Percentiles rank a stretch among this genome's conserved stretches.
phyloP scores from a whole-genome alignment of 2,888 invertebrate genomes.

The Lepeophtheirus nordmannii region DNA sequence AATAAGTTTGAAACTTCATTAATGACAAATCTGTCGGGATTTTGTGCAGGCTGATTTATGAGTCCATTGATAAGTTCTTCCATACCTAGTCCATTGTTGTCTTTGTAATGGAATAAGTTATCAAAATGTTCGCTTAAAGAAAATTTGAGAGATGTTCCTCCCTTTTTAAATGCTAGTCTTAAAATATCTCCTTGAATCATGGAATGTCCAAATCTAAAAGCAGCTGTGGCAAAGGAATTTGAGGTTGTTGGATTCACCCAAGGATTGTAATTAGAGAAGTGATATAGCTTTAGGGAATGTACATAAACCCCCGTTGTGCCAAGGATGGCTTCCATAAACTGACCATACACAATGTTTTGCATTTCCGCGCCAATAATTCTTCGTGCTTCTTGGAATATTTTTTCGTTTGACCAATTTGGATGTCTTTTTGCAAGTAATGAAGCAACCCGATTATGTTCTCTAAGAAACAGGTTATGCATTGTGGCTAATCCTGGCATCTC shows the following conservation, averaged over 20 bases:
- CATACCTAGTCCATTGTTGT: not conserved
- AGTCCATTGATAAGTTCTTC: slow-evolving; percentile 21
- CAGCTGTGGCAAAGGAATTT: slow-evolving; percentile 41
- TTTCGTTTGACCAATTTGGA: slow-evolving; percentile 5
- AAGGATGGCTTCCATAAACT: slow-evolving; percentile 11
- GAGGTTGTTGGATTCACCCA: slow-evolving; percentile 38
- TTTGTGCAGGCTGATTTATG: slow-evolving; percentile 29
- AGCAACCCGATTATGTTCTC: slow-evolving; percentile 21
- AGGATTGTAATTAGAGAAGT: slow-evolving; percentile 33
- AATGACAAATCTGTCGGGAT: slow-evolving; percentile 37
- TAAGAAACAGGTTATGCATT: slow-evolving; percentile 15
- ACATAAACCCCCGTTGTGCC: not conserved
- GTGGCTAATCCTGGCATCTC: slow-evolving; percentile 15
- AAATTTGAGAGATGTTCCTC: not conserved
- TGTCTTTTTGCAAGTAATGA: slow-evolving; percentile 7
- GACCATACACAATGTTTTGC: slow-evolving; percentile 23
- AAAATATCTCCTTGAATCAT: slow-evolving; percentile 42
- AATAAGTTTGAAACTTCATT: slow-evolving; percentile 29
- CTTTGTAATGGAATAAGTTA: slow-evolving; percentile 5
- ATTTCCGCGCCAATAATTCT: slow-evolving; percentile 9
- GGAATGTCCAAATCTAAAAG: slow-evolving; percentile 66
- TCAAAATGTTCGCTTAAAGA: not conserved
- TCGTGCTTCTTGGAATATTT: slow-evolving; percentile 13
- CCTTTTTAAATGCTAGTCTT: slow-evolving; percentile 28
- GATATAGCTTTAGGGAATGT: not conserved